Conservation (phyloP, 2,113 vertebrate genomes). For the Rhizomys pruinosus region DNA sequence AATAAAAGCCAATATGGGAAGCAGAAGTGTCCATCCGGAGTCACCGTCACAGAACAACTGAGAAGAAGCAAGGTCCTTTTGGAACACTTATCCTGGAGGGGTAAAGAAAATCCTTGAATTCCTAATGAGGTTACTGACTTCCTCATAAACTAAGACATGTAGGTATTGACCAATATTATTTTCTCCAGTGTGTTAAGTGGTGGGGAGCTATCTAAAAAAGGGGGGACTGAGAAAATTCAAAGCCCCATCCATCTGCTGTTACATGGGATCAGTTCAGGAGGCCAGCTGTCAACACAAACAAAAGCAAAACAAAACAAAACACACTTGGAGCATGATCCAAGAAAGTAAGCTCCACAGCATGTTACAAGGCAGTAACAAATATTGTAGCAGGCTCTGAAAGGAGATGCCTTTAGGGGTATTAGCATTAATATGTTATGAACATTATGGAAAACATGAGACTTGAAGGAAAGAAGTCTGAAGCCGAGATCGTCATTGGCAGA, state of each 20-base stretch:
- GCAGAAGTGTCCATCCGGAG: neutral
- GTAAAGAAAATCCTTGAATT: neutral
- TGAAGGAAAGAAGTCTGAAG: neutral
- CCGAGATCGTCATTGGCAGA: neutral
- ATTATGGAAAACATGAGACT: neutral
- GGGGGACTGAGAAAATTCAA: neutral
- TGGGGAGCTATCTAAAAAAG: neutral
- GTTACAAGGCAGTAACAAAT: neutral
- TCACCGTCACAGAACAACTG: neutral
- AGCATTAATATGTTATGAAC: neutral
- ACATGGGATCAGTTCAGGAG: neutral
- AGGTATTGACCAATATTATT: neutral
- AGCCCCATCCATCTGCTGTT: neutral
- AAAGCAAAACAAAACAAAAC: neutral
- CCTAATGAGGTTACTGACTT: too few relatives aligned
- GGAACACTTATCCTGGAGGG: neutral
- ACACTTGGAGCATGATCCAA: neutral
- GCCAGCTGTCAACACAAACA: neutral
- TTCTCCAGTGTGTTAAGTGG: neutral
- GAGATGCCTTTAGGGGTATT: neutral
- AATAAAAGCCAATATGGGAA: neutral
- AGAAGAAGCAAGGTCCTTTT: neutral
- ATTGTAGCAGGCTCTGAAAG: neutral
- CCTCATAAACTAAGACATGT: neutral
- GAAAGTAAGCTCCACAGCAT: slow-evolving; percentile 26